These are phyloP conservation scores for Pterobdella sp. DNA, from an alignment of 2,888 invertebrate genomes.

Conservation along the genomic window DNA sequence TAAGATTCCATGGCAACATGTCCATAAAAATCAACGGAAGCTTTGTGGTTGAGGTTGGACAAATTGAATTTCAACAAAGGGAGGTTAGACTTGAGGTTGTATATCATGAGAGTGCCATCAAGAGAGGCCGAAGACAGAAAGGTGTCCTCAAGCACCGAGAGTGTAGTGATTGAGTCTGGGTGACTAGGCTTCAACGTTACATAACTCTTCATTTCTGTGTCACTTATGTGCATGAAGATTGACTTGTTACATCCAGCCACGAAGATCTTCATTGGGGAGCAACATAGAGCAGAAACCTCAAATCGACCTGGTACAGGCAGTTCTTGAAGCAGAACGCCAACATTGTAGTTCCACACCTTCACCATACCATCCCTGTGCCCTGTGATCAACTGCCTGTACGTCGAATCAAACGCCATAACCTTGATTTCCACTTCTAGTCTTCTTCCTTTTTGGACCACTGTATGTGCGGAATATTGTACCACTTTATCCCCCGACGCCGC, in stretches of 20 bases:
- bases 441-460: conserved; percentile 58
- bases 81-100: conserved; percentile 58
- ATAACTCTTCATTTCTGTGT: conserved; percentile 20
- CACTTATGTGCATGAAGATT: conserved; percentile 32
- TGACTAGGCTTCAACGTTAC: conserved; percentile 53
- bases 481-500: conserved; percentile 63
- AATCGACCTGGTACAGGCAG: conserved; percentile 51
- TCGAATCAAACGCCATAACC: conserved; percentile 68
- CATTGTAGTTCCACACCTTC: conserved; percentile 78
- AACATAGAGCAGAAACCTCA: conserved; percentile 56
- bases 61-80: conserved; percentile 19
- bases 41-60: neutral
- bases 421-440: conserved; percentile 65
- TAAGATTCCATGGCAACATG: conserved; percentile 6
- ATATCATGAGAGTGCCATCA: conserved; percentile 71
- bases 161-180: conserved; percentile 67
- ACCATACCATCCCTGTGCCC: conserved; percentile 71
- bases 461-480: conserved; percentile 55
- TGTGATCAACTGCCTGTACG: conserved; percentile 65
- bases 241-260: conserved; percentile 69
- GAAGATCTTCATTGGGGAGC: conserved; percentile 59
- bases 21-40: conserved; percentile 25
- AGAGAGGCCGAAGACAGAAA: conserved; percentile 59
- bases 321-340: conserved; percentile 57
- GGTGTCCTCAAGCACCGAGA: conserved; percentile 54